Conservation (phyloP, 2,797 vertebrate species). For the Gallinago solitaria region DNA sequence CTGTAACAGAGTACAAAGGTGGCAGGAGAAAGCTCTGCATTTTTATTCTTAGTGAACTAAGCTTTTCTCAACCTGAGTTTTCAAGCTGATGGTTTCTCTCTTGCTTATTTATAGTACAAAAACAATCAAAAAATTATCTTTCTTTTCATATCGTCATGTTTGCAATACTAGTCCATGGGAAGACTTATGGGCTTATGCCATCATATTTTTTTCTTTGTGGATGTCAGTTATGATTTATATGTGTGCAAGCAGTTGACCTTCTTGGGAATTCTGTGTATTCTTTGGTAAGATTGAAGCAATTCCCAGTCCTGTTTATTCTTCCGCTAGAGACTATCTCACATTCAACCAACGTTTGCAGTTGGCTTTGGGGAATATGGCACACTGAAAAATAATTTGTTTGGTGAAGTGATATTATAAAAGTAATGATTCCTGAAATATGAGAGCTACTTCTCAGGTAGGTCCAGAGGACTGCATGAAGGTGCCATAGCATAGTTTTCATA, state of each 20-base stretch:
- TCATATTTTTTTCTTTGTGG: neutral
- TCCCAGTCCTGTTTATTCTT: neutral
- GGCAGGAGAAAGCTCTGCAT: neutral
- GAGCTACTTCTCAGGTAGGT: neutral
- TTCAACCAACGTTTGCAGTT: neutral
- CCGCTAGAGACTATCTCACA: neutral
- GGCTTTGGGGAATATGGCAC: neutral
- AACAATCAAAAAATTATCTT: neutral
- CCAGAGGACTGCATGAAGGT: neutral
- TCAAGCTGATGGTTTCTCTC: neutral
- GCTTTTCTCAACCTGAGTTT: neutral
- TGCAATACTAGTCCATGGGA: neutral
- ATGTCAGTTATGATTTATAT: neutral
- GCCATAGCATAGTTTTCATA: neutral
- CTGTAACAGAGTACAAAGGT: neutral
- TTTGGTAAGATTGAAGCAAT: neutral
- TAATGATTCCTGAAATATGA: neutral
- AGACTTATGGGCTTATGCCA: neutral
- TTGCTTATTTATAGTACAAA: neutral
- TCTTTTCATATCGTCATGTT: neutral
- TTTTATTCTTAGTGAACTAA: neutral
- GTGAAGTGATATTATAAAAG: neutral
- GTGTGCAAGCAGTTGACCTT: neutral
- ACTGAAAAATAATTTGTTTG: neutral
- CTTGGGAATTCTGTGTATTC: neutral